Evolutionary conservation across 2,797 vertebrate species (phyloP), one percentile per base, ranked within the genome.

Genomic region (Glyptemys insculpta): DNA sequence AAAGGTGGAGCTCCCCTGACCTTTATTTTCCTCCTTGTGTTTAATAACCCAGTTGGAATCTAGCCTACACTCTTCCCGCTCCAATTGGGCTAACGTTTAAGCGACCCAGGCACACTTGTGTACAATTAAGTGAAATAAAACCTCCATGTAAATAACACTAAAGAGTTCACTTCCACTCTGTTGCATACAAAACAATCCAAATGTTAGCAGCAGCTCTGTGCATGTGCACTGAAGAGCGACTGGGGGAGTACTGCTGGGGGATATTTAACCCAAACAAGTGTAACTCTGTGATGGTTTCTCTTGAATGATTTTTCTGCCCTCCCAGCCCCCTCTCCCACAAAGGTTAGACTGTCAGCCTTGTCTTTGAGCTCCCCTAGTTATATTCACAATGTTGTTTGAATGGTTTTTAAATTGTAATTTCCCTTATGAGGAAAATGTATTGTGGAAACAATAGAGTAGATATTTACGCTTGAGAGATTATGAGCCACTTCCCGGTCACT

Each of bases 11-110:
- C 87, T 1, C 0, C 47, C 81, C 9, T 1, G 84, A 1, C 85
- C 8, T 47, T 74, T 9, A 1, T 87, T 74, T 85, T 86, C 62
- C 76, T 81, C 79, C 89, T n/a, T 76, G 27, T 21, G 4, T 81
- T 56, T 68, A 15, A 5, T 94, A 92, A 80, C 72, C 87, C 92
- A 91, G 88, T 92, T 95, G 97, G 96, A 95, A 44, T 81, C 41
- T 8, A 87, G 85, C 90, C 94, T 89, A 59, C 0, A 0, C 52
- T 0, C 1, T 81, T 47, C 21, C 0, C 0, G 31, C 23, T 87
- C 47, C 41, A 6, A 88, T 83, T 68, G 10, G 65, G 81, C 82
- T n/a, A 18, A 15, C 59, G 2, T 6, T 72, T 12, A 0, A 31
- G 86, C 41, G 1, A 41, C 80, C 62, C 3, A 5, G 68, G 44